Evolutionary conservation across 2,888 invertebrate species (phyloP), one percentile per base, ranked within the genome.

Genomic region (Philopedon plagiatum): DNA sequence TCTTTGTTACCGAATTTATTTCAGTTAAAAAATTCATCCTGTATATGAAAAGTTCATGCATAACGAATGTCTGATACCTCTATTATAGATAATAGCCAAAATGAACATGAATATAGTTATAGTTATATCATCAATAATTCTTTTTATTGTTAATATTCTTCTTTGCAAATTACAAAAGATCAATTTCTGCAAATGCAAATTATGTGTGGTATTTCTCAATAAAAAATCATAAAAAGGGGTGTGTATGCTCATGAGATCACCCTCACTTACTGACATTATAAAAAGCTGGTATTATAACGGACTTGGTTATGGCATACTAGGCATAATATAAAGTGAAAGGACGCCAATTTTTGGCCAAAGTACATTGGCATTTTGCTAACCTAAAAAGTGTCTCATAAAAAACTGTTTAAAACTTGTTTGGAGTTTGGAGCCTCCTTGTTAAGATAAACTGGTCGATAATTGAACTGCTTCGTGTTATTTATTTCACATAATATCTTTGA

Each of bases 271-370:
- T 41, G 41, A 41, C 18, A 41, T 41, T 41, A 41, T n/a, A n/a
- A 15, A 41, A 41, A 41, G 15, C 15, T 18, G n/a, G n/a, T n/a
- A n/a, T n/a, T n/a, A n/a, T n/a, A n/a, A n/a, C n/a, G n/a, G n/a
- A n/a, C n/a, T n/a, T n/a, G n/a, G n/a, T n/a, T n/a, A n/a, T n/a
- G n/a, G n/a, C n/a, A n/a, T n/a, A n/a, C n/a, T n/a, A n/a, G n/a
- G n/a, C n/a, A n/a, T n/a, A n/a, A n/a, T n/a, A n/a, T n/a, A n/a
- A 26, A 49, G 49, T 49, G 49, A 49, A 49, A 49, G 49, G 49
- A 11, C 19, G 21, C 4, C 7, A n/a, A 49, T 5, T 49, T 49
- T 23, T 13, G 13, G 13, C 13, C 13, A 46, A 46, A 49, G 26
- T 49, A 49, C 49, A 49, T 49, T 49, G 49, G 49, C 49, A 49